These are phyloP conservation scores for Tethya wilhelma DNA, from an alignment of 37 sponge, comb jelly and placozoan genomes.

Conservation along the genomic window DNA sequence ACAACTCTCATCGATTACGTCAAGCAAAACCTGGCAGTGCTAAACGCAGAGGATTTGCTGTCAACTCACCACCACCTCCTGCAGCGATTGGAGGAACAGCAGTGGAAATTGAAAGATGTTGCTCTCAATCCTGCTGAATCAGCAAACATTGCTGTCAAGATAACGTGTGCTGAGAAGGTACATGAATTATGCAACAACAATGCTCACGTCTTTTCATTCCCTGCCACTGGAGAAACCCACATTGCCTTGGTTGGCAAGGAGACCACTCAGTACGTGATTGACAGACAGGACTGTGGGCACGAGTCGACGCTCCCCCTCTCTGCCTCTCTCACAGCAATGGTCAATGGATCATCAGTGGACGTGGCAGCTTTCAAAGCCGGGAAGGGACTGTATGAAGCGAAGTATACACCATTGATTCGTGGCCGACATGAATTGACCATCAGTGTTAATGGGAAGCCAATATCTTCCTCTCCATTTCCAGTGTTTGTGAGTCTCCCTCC, in stretches of 20 bases:
- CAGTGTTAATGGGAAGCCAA: not conserved
- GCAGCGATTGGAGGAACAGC: not conserved
- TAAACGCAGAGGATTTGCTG: conserved; percentile 30
- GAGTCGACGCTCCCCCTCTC: conserved; percentile 12
- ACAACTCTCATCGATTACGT: conserved; percentile 3
- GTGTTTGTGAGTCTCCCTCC: conserved; percentile 28
- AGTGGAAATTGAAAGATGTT: not conserved
- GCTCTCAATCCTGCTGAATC: conserved; percentile 1
- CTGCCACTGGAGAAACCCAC: not conserved
- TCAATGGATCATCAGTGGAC: conserved; percentile 16
- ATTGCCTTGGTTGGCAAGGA: conserved; percentile 14
- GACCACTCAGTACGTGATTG: conserved; percentile 16
- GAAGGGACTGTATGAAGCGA: conserved; percentile 26
- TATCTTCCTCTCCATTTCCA: conserved; percentile 16
- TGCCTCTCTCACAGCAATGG: conserved; percentile 15
- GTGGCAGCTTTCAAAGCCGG: conserved; percentile 13
- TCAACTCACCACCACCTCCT: conserved; percentile 3
- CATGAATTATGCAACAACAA: not conserved
- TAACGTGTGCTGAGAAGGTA: not conserved
- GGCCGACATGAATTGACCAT: conserved; percentile 21
- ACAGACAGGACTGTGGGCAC: not conserved
- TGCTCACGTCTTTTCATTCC: conserved; percentile 34
- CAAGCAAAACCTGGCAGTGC: conserved; percentile 6
- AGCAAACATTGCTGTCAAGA: conserved; percentile 34
- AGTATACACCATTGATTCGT: conserved; percentile 10